Evolutionary conservation across 2,888 invertebrate genomes (phyloP).

Genomic region (Scaptomyza reducta): DNA sequence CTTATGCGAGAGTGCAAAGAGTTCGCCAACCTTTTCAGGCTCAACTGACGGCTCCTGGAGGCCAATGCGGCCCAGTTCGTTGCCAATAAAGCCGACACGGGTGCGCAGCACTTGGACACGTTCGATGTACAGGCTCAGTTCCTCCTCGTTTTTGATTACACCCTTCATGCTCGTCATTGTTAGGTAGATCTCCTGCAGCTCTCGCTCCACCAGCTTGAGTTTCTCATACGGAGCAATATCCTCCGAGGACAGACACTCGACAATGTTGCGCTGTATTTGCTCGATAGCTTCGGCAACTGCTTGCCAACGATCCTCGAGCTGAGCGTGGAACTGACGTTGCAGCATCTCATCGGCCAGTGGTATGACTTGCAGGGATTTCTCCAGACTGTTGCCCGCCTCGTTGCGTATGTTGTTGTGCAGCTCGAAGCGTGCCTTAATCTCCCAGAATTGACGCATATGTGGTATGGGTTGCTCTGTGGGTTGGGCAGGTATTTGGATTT

Average conservation of each 20-base stretch:
- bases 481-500: slow-evolving; percentile 86
- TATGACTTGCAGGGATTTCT: slow-evolving; percentile 90
- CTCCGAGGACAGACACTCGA: slow-evolving; percentile 89
- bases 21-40: slow-evolving; percentile 90
- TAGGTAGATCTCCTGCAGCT: slow-evolving; percentile 89
- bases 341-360: slow-evolving; percentile 93
- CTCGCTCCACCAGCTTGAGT: slow-evolving; percentile 90
- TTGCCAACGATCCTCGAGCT: slow-evolving; percentile 91
- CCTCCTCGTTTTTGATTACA: slow-evolving; percentile 92
- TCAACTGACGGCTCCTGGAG: slow-evolving; percentile 88
- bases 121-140: slow-evolving; percentile 92
- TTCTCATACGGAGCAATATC: slow-evolving; percentile 91
- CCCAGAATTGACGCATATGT: slow-evolving; percentile 94
- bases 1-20: slow-evolving; percentile 89
- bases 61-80: slow-evolving; percentile 91
- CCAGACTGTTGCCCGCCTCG: slow-evolving; percentile 90
- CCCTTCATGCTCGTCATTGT: slow-evolving; percentile 90
- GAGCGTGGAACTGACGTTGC: slow-evolving; percentile 91
- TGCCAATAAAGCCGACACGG: slow-evolving; percentile 91
- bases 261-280: slow-evolving; percentile 88
- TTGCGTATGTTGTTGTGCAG: slow-evolving; percentile 91
- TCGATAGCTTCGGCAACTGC: slow-evolving; percentile 87
- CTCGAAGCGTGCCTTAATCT: slow-evolving; percentile 94
- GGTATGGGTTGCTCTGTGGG: slow-evolving; percentile 87
- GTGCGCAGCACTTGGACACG: slow-evolving; percentile 90